Percentiles rank a stretch among this genome's conserved stretches.
Conservation (phyloP, 2,888 invertebrate species). For the Psylliodes chrysocephalus region DNA sequence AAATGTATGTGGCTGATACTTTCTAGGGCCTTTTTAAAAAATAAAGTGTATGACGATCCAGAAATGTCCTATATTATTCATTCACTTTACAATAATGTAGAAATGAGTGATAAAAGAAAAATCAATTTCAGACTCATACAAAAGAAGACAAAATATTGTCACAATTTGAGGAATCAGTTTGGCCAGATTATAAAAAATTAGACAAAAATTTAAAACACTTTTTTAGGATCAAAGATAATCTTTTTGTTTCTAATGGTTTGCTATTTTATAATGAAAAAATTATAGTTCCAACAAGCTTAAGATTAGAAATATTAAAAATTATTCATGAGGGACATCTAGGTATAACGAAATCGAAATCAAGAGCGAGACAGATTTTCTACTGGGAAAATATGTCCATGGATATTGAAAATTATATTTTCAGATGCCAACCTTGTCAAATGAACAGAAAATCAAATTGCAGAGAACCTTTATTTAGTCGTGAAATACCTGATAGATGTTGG, state of each 20-base stretch:
- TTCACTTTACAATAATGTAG: neutral
- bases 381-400: constrained; percentile 39
- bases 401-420: constrained; percentile 33
- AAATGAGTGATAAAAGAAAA: neutral
- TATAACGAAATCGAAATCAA: constrained; percentile 35
- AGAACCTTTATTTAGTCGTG: too few relatives aligned
- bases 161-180: constrained; percentile 8
- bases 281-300: constrained; percentile 5
- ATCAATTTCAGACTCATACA: neutral
- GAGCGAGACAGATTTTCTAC: constrained; percentile 34
- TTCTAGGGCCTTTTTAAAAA: constrained; percentile 4
- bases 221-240: constrained; percentile 8
- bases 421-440: constrained; percentile 16
- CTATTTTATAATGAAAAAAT: constrained; percentile 27
- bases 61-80: constrained; percentile 3
- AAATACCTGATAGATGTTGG: too few relatives aligned
- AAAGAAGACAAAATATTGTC: constrained; percentile 16
- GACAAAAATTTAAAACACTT: neutral
- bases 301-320: constrained; percentile 33
- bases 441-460: neutral
- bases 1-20: constrained; percentile 20
- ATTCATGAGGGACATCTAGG: constrained; percentile 39
- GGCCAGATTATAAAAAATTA: constrained; percentile 26
- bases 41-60: neutral
- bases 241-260: constrained; percentile 16